Evolutionary conservation across 2,113 vertebrate species (phyloP).

Genomic region (Jacana jacana): DNA sequence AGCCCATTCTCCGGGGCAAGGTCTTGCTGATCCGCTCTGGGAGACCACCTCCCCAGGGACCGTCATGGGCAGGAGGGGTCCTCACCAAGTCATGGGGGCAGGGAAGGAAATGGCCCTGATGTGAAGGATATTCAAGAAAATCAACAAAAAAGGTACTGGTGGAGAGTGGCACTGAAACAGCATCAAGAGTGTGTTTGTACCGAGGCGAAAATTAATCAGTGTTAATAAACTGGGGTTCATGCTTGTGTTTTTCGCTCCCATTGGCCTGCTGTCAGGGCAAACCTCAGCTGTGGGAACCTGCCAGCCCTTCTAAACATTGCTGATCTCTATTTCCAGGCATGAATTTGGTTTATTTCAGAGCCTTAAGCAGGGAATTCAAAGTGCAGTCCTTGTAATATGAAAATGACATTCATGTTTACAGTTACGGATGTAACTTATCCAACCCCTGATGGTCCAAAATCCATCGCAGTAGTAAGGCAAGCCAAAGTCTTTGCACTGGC

Average conservation of each 20-base stretch:
- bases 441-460: not conserved
- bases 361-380: not conserved
- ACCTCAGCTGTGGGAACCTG: not conserved
- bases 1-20: not conserved
- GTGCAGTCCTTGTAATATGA: not conserved
- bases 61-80: fast-evolving
- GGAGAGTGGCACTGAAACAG: not conserved
- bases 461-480: fast-evolving
- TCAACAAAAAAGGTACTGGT: not conserved
- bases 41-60: not conserved
- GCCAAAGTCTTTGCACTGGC: not conserved
- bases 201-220: not conserved
- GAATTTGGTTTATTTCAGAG: not conserved
- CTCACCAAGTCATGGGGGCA: fast-evolving
- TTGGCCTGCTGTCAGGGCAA: not conserved
- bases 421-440: not conserved
- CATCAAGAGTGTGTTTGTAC: not conserved
- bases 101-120: not conserved
- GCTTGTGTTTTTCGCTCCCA: not conserved
- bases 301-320: not conserved
- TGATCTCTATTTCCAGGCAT: not conserved
- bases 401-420: not conserved
- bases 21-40: not conserved
- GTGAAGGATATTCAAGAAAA: not conserved
- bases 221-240: not conserved